Base-by-base conservation (phyloP, 2,113 vertebrate genomes). In the Blennius ocellaris region DNA sequence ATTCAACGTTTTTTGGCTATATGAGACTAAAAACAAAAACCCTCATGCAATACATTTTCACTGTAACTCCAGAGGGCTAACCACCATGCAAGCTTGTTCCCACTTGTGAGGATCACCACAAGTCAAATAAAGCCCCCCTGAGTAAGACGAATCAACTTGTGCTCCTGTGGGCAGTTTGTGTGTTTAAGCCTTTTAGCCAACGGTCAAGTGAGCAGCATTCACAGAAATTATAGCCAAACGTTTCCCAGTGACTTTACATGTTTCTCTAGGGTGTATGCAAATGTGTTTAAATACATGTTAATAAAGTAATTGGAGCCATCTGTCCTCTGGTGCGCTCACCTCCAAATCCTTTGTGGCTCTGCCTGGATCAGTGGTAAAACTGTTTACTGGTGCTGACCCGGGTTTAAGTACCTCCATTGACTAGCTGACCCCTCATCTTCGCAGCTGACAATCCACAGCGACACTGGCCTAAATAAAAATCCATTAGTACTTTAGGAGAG, bases 381-480 rank as follows among this genome's bases (percentile, higher is more conserved):
- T 60, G 48, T 69, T 71, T 3, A 3, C n/a, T 0, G 7, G 37
- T 8, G 47, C 47, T 73, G 73, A 83, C 71, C 71, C 10, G 3
- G 54, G 47, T 69, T 84, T 59, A 62, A 80, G 72, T 66, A 67
- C 68, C 71, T 74, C 67, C 37, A 88, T 76, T 82, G 76, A 86
- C 64, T 76, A 73, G n/a, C 63, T 61, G 70, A 85, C 63, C 80
- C 73, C 30, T 76, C 73, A 72, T 84, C 60, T 77, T 76, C 76
- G 78, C 64, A 52, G 64, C 80, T 71, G 63, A 59, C 82, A 73
- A 85, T 69, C 80, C 54, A 6, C 52, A 61, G 37, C 78, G 78
- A 82, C 82, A 76, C 59, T 30, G 58, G 74, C 30, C 77, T 76
- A 51, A 83, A 76, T 47, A 82, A 69, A 85, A 85, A 81, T 87